Base-by-base conservation (phyloP, 2,888 invertebrate species). In the Calameuta pallipes region DNA sequence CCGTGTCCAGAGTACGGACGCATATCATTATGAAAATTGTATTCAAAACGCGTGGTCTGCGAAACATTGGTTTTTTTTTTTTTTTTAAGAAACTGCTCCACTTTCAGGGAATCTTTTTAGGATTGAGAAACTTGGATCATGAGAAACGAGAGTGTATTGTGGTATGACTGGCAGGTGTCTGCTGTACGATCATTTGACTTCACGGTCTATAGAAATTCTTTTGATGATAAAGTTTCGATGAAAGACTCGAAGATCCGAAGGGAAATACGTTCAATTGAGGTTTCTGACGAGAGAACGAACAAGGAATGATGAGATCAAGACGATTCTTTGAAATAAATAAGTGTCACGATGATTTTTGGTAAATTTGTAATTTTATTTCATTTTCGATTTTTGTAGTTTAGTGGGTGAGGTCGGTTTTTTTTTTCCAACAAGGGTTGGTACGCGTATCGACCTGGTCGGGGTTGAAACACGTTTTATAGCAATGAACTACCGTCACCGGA, bases 11-110 rank as follows among this genome's bases (percentile, higher is more conserved):
- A 73, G 69, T 13, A 41, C 23, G 41, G 30, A 81, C 80, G 86
- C 85, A 87, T 89, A 83, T 87, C 83, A 89, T 89, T 89, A 87
- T 82, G 85, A 85, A 88, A 88, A 88, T 89, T 85, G 82, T 81
- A 81, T 82, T 85, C 83, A 77, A 83, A 85, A 85, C 83, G 83
- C 86, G 85, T 83, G 85, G 85, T 82, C 79, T 77, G 80, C 78
- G 79, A 79, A 78, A 56, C 2, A 56, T 56, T 56, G 23, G 0
- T 41, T 15, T 4, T 23, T 41, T 41, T 6, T 6, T 15, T 41
- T 41, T 6, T 41, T 6, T 4, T 36, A 41, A 56, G 56, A 56
- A 15, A 56, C 56, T 56, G 23, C 2, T 9, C 56, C 56, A 56
- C 56, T 56, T 56, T 56, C 23, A 23, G 23, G 9, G 56, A 56